Evolutionary conservation across 64 coral and sea anemone genomes (phyloP), one percentile per base, ranked within the genome.

Genomic region (Stichodactyla mertensii): DNA sequence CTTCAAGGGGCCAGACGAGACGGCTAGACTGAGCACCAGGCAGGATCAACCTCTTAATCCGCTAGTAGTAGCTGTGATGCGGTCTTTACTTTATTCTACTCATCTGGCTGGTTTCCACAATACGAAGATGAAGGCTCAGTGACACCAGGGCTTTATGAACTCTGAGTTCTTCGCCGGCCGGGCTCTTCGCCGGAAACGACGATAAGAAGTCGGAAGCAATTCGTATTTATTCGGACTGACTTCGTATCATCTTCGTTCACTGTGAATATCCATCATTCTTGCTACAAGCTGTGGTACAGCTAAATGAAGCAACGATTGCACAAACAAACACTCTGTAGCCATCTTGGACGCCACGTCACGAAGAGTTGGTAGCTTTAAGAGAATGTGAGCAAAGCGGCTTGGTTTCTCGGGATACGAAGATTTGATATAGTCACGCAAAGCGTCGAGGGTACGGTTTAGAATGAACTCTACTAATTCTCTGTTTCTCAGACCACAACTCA

Each of bases 391-490:
- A 79, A 94, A 99, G 1, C 97, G 90, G 80, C 92, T 99, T 59
- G 97, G 93, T 84, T 99, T 99, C 87, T 99, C 97, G 18, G 97
- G 97, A 86, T 99, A 99, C 2, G 97, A 94, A 61, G 92, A 95
- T 77, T 95, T 99, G 59, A 95, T 91, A 55, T 99, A 99, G 80
- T 99, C 97, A 16, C 93, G 85, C 10, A 99, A 61, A 53, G 93
- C 93, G 59, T 94, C 93, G 6, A 99, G 64, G 87, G 93, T 92
- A 45, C 93, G 93, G 51, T 92, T 95, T 11, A 99, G 82, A 8
- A 95, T 89, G 27, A 92, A 94, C 14, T 99, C 93, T 10, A 99
- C 93, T 55, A 94, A 77, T 2, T 99, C 93, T 77, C 90, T 86
- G 83, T 99, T 99, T 84, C 89, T 85, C 20, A 99, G 54, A 28